Evolutionary conservation across 2,797 vertebrate genomes (phyloP).

Genomic region (Selene dorsalis): DNA sequence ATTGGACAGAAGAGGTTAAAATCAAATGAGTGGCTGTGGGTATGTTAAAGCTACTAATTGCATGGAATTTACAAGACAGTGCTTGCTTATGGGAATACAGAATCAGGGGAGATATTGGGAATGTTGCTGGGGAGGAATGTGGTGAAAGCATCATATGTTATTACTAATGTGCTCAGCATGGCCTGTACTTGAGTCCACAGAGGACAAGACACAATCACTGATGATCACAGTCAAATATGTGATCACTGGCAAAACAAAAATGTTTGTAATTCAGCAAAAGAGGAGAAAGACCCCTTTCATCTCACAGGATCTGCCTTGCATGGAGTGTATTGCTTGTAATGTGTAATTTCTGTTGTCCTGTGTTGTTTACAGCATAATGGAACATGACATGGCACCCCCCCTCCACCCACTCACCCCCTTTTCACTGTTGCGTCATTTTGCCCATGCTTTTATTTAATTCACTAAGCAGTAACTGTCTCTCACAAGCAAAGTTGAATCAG

Average conservation of each 20-base stretch:
- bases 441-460: slow-evolving; percentile 59
- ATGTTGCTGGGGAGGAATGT: slow-evolving; percentile 47
- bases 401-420: neutral
- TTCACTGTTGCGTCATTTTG: slow-evolving; percentile 57
- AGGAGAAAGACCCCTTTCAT: neutral
- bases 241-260: slow-evolving; percentile 5
- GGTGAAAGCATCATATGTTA: slow-evolving; percentile 66
- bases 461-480: slow-evolving; percentile 61
- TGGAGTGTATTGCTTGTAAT: slow-evolving; percentile 34
- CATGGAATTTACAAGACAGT: slow-evolving; percentile 65
- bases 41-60: slow-evolving; percentile 81
- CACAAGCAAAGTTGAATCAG: slow-evolving; percentile 64
- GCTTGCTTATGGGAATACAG: slow-evolving; percentile 58
- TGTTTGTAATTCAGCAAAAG: neutral
- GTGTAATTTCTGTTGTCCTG: slow-evolving; percentile 57
- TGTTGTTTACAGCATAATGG: slow-evolving; percentile 69
- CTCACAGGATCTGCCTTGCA: slow-evolving; percentile 11
- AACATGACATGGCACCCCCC: slow-evolving; percentile 48
- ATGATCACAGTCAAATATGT: slow-evolving; percentile 2
- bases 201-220: slow-evolving; percentile 10
- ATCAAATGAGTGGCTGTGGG: slow-evolving; percentile 82
- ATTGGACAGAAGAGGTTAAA: slow-evolving; percentile 86
- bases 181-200: slow-evolving; percentile 10
- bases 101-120: slow-evolving; percentile 48
- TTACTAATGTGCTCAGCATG: slow-evolving; percentile 15